Conservation (phyloP, 2,113 vertebrate genomes). For the Callorhinus ursinus region DNA sequence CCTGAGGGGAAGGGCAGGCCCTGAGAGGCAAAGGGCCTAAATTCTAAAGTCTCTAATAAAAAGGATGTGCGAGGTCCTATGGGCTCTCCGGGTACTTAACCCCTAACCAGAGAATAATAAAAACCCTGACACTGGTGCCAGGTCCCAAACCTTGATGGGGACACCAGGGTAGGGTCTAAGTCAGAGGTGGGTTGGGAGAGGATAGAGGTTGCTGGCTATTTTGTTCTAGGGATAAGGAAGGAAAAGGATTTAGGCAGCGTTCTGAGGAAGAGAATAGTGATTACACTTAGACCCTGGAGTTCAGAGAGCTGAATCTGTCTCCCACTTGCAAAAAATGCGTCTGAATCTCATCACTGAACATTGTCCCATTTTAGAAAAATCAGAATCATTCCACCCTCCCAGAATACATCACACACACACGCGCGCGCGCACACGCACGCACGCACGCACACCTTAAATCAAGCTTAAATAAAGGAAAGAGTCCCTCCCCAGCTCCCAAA, state of each 20-base stretch:
- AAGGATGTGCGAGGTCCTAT: neutral
- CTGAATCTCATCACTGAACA: constrained; percentile 42
- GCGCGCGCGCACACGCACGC: neutral
- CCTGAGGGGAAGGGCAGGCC: neutral
- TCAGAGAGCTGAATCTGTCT: neutral
- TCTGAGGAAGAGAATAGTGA: neutral
- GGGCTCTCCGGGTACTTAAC: neutral
- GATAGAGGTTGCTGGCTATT: neutral
- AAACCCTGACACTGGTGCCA: neutral
- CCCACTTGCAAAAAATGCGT: constrained; percentile 10
- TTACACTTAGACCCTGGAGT: constrained; percentile 7
- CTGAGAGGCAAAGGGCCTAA: neutral
- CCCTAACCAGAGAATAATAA: neutral
- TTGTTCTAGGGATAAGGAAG: neutral
- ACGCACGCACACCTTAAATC: neutral
- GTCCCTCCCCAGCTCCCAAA: neutral
- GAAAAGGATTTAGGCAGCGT: neutral
- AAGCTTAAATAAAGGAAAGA: constrained; percentile 12
- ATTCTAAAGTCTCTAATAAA: constrained; percentile 2
- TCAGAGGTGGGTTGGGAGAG: neutral
- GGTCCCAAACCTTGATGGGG: neutral
- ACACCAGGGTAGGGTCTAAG: neutral
- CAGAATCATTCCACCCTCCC: neutral
- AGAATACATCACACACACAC: neutral
- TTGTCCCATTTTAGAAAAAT: constrained; percentile 56